Percentiles rank a stretch among this genome's conserved stretches.
phyloP scores from a whole-genome alignment of 2,113 vertebrate species.

The Ceuthmochares aereus region DNA sequence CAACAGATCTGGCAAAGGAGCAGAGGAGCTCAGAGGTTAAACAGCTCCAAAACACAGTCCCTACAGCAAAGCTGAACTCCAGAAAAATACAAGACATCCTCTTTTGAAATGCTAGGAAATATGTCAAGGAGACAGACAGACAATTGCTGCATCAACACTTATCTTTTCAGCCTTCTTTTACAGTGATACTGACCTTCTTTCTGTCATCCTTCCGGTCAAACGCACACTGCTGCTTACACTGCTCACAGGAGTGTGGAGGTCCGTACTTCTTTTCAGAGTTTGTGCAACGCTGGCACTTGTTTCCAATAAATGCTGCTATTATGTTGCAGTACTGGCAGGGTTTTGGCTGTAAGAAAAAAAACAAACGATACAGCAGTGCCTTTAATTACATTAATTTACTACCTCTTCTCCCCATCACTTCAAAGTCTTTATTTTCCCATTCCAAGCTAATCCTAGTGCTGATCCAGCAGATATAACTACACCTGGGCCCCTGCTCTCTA shows the following conservation, averaged over 20 bases:
- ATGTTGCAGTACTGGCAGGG: conserved; percentile 86
- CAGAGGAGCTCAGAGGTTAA: not conserved
- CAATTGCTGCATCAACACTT: not conserved
- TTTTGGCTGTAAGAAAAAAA: conserved; percentile 73
- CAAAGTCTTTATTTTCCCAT: not conserved
- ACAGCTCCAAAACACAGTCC: not conserved
- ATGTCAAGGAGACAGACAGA: not conserved
- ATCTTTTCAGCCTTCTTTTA: not conserved
- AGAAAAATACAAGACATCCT: not conserved
- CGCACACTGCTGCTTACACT: conserved; percentile 83
- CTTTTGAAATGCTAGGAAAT: not conserved
- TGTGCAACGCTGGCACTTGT: conserved; percentile 84
- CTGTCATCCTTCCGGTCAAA: conserved; percentile 83
- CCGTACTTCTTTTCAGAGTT: conserved; percentile 85
- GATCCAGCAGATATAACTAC: not conserved
- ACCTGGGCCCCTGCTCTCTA: not conserved
- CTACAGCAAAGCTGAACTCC: not conserved
- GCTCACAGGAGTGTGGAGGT: conserved; percentile 79
- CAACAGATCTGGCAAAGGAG: not conserved
- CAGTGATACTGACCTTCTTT: conserved; percentile 77
- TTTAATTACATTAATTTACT: not conserved
- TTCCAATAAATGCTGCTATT: conserved; percentile 83
- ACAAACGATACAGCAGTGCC: not conserved
- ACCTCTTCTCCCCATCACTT: not conserved
- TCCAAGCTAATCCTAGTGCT: not conserved